phyloP scores from a whole-genome alignment of 2,113 vertebrate genomes.

The Pyxicephalus adspersus region DNA sequence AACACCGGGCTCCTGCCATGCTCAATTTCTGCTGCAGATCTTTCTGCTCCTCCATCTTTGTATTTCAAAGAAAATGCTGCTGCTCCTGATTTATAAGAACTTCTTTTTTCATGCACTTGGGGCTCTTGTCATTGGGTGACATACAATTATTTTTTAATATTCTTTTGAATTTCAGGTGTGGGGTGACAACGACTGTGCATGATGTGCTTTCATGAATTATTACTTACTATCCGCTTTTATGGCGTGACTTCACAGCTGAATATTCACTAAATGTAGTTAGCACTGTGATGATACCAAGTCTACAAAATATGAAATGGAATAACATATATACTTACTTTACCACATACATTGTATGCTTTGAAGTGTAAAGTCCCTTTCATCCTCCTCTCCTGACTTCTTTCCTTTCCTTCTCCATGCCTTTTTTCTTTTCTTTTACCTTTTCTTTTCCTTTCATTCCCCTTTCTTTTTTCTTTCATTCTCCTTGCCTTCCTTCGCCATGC shows the following conservation, averaged over 20 bases:
- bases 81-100: not conserved
- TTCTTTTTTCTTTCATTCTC: no score
- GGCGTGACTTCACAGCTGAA: not conserved
- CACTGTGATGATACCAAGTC: no score
- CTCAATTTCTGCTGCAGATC: slow-evolving; percentile 20
- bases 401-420: no score
- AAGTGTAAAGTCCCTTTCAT: no score
- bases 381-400: no score
- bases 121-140: not conserved
- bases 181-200: not conserved
- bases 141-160: not conserved
- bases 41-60: not conserved
- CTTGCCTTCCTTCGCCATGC: no score
- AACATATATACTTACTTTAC: no score
- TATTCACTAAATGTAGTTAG: no score
- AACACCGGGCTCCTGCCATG: not conserved
- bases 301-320: no score
- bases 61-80: slow-evolving; percentile 17
- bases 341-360: no score
- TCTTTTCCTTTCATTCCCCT: no score
- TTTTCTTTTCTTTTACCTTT: no score
- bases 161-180: not conserved
- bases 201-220: slow-evolving; percentile 10
- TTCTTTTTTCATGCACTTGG: not conserved
- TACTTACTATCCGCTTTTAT: not conserved